A percentile compares a stretch with the other conserved stretches of the same genome.
Evolutionary conservation across 1,140 invertebrate species (phyloP).

Genomic region (Zelostemma sp.): DNA sequence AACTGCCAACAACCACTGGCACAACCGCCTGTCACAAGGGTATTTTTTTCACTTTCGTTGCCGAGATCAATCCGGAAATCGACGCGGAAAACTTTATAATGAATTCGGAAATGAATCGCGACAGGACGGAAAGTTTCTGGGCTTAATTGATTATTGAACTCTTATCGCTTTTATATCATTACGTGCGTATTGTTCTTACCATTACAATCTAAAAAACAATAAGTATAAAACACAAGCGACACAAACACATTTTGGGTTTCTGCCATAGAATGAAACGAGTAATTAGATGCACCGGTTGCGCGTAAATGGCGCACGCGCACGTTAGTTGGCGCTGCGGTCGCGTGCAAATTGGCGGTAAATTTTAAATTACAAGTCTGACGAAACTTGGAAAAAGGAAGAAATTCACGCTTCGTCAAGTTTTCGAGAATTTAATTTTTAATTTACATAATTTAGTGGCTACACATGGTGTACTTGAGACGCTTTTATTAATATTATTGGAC

Average conservation of each 20-base stretch:
- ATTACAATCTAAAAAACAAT: neutral
- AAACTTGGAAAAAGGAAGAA: neutral
- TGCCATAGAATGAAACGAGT: neutral
- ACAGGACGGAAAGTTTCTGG: neutral
- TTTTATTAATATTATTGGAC: no score
- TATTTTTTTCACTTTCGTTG: neutral
- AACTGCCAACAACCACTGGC: neutral
- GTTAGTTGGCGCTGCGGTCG: neutral
- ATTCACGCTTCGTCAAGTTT: neutral
- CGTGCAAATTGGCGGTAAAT: neutral
- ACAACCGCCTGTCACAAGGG: slow-evolving; percentile 5
- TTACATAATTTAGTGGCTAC: no score
- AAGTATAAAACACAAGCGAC: no score
- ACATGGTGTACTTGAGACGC: no score
- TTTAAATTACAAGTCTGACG: neutral
- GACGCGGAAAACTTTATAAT: neutral
- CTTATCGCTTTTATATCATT: neutral
- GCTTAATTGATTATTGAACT: neutral
- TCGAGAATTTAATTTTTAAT: no score
- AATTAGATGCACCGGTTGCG: neutral
- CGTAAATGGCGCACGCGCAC: neutral
- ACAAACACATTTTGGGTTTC: neutral
- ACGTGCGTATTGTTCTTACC: neutral
- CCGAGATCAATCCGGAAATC: neutral
- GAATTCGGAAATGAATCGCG: neutral